A percentile compares a stretch with the other conserved stretches of the same genome.
Evolutionary conservation across 2,797 vertebrate species (phyloP).

Genomic region (Anas flavirostris): DNA sequence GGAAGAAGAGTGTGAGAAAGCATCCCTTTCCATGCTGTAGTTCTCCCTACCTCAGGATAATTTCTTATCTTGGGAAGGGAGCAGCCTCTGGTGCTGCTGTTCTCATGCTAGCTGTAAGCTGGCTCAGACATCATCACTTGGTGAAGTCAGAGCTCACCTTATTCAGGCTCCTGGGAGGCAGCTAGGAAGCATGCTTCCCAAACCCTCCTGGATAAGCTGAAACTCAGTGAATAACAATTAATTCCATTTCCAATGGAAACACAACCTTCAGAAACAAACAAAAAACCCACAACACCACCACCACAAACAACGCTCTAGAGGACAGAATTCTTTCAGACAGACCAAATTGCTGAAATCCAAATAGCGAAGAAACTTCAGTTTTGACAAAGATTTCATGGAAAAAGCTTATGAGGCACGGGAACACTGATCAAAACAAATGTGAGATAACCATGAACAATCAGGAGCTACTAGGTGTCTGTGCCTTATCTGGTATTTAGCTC

Average conservation of each 20-base stretch:
- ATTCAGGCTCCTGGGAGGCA: not conserved
- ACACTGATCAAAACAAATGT: not conserved
- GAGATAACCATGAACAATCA: not conserved
- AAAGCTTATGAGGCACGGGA: not conserved
- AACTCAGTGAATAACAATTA: not conserved
- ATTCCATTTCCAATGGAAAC: not conserved
- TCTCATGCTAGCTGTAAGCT: not conserved
- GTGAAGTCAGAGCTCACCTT: not conserved
- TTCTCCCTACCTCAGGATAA: not conserved
- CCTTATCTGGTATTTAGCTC: not conserved
- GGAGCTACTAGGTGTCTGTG: not conserved
- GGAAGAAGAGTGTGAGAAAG: fast-evolving
- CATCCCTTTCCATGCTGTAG: not conserved
- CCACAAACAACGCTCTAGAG: not conserved
- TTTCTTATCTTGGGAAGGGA: not conserved
- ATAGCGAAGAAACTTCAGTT: not conserved
- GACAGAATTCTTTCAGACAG: not conserved
- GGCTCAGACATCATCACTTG: fast-evolving
- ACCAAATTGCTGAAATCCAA: not conserved
- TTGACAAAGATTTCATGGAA: not conserved
- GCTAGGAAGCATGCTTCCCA: not conserved
- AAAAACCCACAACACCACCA: too few relatives aligned
- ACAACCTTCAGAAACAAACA: not conserved
- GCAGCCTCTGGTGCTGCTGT: not conserved
- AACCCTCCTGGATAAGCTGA: not conserved